These are phyloP conservation scores for Apostichopus japonicus DNA, from an alignment of 35 echinoderm and acorn worm species.

Conservation along the genomic window DNA sequence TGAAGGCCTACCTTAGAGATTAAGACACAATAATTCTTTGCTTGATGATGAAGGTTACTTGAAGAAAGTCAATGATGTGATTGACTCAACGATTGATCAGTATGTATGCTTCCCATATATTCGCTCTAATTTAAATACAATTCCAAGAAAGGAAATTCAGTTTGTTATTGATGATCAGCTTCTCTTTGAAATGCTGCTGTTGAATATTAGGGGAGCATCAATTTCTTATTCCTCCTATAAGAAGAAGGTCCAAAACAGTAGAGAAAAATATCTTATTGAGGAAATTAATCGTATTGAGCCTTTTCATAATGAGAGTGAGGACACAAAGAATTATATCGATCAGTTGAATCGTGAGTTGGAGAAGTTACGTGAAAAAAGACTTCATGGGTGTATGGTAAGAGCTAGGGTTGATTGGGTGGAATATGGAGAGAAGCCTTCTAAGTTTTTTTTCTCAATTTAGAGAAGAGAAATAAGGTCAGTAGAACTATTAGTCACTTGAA, in stretches of 20 bases:
- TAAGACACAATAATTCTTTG: too few relatives aligned
- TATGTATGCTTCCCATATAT: conserved; percentile 7
- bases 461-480: conserved; percentile 13
- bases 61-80: background rate
- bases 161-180: background rate
- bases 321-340: background rate
- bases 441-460: conserved; percentile 14
- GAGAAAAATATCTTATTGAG: background rate
- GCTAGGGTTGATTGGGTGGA: background rate
- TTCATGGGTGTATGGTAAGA: background rate
- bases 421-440: background rate
- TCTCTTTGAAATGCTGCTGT: background rate
- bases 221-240: background rate
- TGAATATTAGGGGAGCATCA: background rate
- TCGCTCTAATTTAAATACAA: background rate
- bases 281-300: background rate
- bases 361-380: background rate
- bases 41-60: background rate
- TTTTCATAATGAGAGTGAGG: background rate
- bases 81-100: background rate
- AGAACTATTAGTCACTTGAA: background rate
- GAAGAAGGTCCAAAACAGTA: background rate
- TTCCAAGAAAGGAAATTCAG: background rate
- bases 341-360: background rate
- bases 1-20: too few relatives aligned